Base-by-base conservation (phyloP, 2,113 vertebrate genomes). In the Protomyctophum bolini region DNA sequence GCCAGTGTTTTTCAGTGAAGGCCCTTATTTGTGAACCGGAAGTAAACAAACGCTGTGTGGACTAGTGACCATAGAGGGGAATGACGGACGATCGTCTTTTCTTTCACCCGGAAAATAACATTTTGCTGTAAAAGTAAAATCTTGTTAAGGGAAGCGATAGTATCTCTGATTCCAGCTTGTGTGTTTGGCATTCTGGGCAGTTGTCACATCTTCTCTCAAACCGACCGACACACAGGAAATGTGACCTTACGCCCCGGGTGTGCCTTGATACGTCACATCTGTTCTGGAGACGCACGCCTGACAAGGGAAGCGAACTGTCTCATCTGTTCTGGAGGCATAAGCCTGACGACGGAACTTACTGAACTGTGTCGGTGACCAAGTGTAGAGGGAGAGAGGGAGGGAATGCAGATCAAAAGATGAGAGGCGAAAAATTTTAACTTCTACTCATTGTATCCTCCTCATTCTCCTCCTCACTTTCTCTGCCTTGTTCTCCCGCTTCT, bases 241-340 rank as follows among this genome's bases (percentile, higher is more conserved):
- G 33, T 41, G 33, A 41, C 33, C 33, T 21, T 41, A 41, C 33
- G 2, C 33, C 33, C 33, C 21, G 75, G 58, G 65, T 11, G 0
- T 54, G 54, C 29, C 49, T 71, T 48, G 58, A 85, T 87, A 75
- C 85, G 85, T 85, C 75, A 72, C 73, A 79, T 88, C 81, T 83
- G 83, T 82, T 82, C 72, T 78, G 76, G 74, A 85, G 80, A 68
- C 60, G 21, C 74, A 79, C 60, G 64, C 65, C 58, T 64, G 83
- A 85, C 59, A 73, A 59, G 68, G 68, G 76, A 85, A 85, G 49
- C 59, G 61, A 79, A 85, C 83, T 66, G 33, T 85, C 77, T 72
- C 73, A 79, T 88, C 81, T 83, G 83, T 82, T 82, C 72, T 78
- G 76, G 74, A 85, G 80, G 66, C 60, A 29, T 73, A 79, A 63